These are phyloP conservation scores for Xerus inauris DNA, from an alignment of 2,113 vertebrate species.

Conservation along the genomic window DNA sequence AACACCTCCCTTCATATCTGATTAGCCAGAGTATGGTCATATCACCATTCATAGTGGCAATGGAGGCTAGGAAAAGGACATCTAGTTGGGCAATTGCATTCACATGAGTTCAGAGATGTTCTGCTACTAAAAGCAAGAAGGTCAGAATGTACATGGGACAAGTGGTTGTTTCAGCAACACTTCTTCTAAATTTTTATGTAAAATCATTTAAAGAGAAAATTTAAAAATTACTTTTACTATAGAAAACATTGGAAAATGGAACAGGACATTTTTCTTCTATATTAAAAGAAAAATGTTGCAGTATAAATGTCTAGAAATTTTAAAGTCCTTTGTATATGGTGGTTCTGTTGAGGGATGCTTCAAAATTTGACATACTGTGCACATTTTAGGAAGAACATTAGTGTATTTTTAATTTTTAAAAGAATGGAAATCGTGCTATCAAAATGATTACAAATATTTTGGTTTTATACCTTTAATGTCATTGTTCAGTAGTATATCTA, in stretches of 20 bases:
- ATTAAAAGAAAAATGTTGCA: neutral
- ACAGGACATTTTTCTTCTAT: neutral
- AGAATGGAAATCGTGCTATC: neutral
- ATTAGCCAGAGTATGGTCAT: neutral
- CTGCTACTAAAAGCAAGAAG: neutral
- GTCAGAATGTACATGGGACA: neutral
- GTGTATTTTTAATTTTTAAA: neutral
- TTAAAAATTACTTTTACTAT: neutral
- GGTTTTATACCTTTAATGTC: neutral
- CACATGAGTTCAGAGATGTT: neutral
- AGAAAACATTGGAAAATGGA: neutral
- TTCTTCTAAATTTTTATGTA: neutral
- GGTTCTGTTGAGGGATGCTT: neutral
- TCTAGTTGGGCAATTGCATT: neutral
- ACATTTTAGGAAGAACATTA: constrained; percentile 33
- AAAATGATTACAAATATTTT: constrained; percentile 52
- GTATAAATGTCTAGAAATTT: neutral
- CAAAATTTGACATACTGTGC: neutral
- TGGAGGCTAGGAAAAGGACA: neutral
- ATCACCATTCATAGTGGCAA: neutral
- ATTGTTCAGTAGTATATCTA: neutral
- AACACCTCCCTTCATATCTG: neutral
- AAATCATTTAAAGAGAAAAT: neutral
- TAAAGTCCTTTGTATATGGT: neutral
- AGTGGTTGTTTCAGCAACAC: neutral